Percentiles rank a stretch among this genome's conserved stretches.
These are phyloP conservation scores for Perognathus longimembris DNA, from an alignment of 2,113 vertebrate species.

Conservation along the genomic window DNA sequence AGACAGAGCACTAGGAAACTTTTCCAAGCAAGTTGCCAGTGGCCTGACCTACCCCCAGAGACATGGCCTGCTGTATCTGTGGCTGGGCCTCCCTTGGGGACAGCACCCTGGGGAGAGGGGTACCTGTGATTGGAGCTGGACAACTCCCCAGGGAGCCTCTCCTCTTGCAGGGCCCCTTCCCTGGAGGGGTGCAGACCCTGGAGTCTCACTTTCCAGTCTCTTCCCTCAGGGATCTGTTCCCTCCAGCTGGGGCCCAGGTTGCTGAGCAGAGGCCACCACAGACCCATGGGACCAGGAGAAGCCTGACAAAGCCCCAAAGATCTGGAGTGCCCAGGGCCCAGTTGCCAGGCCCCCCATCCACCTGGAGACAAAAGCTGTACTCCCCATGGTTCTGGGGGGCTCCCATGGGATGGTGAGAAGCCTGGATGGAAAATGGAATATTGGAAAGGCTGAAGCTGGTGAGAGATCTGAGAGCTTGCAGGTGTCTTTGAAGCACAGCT, in stretches of 20 bases:
- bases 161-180: neutral
- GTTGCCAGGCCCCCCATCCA: conserved; percentile 62
- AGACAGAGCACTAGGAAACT: conserved; percentile 29
- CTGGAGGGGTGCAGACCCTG: neutral
- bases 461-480: neutral
- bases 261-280: conserved; percentile 55
- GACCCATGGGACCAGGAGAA: conserved; percentile 26
- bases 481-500: neutral
- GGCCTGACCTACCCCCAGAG: conserved; percentile 36
- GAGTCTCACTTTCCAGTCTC: conserved; percentile 70
- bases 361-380: neutral
- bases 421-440: conserved; percentile 4
- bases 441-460: neutral
- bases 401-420: neutral
- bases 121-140: conserved; percentile 31
- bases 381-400: neutral
- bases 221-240: conserved; percentile 38
- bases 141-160: neutral
- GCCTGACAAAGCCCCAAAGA: neutral
- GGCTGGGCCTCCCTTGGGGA: conserved; percentile 5
- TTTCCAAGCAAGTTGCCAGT: conserved; percentile 58
- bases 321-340: neutral
- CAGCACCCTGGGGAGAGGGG: conserved; percentile 17
- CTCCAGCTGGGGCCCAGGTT: conserved; percentile 30
- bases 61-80: neutral